Base-by-base conservation (phyloP, 1,140 invertebrate genomes). In the Scaptomyza graminum region DNA sequence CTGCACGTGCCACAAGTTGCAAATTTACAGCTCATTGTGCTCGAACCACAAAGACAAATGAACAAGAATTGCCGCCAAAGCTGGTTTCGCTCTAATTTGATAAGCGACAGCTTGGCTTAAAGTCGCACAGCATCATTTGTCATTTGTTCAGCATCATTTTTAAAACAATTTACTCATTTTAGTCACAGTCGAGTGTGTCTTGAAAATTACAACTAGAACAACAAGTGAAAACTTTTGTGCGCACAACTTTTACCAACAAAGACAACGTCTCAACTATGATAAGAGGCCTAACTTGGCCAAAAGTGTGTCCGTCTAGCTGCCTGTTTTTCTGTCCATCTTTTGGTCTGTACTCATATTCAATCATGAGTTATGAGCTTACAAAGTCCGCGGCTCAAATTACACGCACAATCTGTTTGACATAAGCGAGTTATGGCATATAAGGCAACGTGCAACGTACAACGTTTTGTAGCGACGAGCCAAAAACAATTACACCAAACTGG, bases 401-500 rank as follows among this genome's bases (percentile, higher is more conserved):
- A 77, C 74, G 65, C 61, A 50, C 81, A 85, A 87, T 78, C 63
- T 75, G 82, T 75, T 85, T 87, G 82, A 85, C 82, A 87, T 85
- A 81, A 82, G 82, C 78, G 65, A 88, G 83, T 70, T 88, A 78
- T 85, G 46, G 56, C 82, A 82, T 85, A 85, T 85, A 85, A 74
- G 78, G 78, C 56, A 34, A 34, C 6, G 55, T n/a, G 15, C 65
- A 51, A 18, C 37, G 37, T 41, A 12, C 54, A 15, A 34, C 31
- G 31, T 34, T 34, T 34, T 34, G 31, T 9, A 1, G 13, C 16
- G 54, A 22, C 43, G n/a, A 37, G 51, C 67, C 67, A 84, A 84
- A 83, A 76, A 81, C 82, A 81, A 87, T 88, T 88, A 87, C 79
- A 70, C 52, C 52, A 87, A 87, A 87, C 82, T 76, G 82, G 82